Base-by-base conservation (phyloP, 2,113 vertebrate genomes). In the Scopus umbretta region DNA sequence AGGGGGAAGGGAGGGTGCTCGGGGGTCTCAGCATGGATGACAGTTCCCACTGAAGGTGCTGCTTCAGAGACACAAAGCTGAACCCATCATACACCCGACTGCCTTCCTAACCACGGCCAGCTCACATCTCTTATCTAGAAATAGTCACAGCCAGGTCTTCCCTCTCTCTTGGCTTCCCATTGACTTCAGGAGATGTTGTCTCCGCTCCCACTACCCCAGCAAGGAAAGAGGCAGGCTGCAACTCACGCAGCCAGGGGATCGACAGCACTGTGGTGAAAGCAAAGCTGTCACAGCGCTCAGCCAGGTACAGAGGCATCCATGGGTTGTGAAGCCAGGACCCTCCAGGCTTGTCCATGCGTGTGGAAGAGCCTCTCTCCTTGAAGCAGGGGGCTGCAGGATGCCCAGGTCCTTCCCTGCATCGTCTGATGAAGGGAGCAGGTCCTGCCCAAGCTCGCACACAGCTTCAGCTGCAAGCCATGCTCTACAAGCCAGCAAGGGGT, bases 391-490 rank as follows among this genome's bases (percentile, higher is more conserved):
- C 45, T 78, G 32, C 2, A 1, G 83, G 36, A 94, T 79, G 65
- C 65, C 63, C 66, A 81, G 29, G 34, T 81, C 56, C 76, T 72
- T 91, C 90, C 49, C 52, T 55, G 56, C 47, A 59, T 42, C 6
- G 0, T 42, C 27, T 53, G 42, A 47, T 27, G 45, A 80, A 82
- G 70, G 91, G 20, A 75, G 43, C 67, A 32, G 49, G 34, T 79
- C 71, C 56, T 85, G 78, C 70, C 53, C 81, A 68, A 85, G 87
- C 49, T 85, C 32, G 11, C 47, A 22, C 38, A 49, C 3, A 36
- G 84, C 80, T 92, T 43, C 84, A 79, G 78, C 49, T 59, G 74
- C 45, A 93, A 93, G 92, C 84, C 84, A 85, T 91, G 94, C 91
- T 91, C 76, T 65, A 38, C 38, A 85, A 87, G 94, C 61, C 65